These are phyloP conservation scores for Clamator glandarius DNA, from an alignment of 2,797 vertebrate species.

Conservation along the genomic window DNA sequence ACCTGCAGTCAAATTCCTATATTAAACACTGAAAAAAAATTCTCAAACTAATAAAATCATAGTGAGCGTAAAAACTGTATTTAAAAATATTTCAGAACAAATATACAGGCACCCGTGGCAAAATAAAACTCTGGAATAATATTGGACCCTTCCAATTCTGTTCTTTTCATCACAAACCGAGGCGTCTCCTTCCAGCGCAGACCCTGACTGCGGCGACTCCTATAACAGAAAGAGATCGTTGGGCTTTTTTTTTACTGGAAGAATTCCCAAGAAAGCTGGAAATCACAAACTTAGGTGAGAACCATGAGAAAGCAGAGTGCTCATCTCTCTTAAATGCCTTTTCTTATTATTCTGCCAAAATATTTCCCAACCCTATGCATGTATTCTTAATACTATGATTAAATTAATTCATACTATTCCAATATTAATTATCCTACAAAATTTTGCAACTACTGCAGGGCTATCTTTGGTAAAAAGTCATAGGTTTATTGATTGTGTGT, in stretches of 20 bases:
- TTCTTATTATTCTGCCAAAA: background rate
- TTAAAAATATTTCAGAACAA: background rate
- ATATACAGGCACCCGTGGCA: background rate
- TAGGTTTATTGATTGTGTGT: constrained; percentile 20
- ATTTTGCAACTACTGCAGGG: background rate
- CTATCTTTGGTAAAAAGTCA: constrained; percentile 4
- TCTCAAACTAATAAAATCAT: background rate
- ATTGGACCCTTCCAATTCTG: background rate
- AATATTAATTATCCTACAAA: constrained; percentile 15
- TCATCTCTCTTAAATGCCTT: background rate
- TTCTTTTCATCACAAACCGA: background rate
- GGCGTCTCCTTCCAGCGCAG: background rate
- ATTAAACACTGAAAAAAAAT: background rate
- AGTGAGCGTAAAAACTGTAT: background rate
- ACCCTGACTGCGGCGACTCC: background rate
- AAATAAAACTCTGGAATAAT: background rate
- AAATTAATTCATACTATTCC: background rate
- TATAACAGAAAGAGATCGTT: background rate
- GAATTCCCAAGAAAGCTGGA: background rate
- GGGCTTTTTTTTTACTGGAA: background rate
- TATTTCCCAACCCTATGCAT: background rate
- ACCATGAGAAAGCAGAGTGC: background rate
- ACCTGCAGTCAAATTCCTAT: background rate
- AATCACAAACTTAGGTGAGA: background rate
- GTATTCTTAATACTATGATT: background rate